Evolutionary conservation across 1,140 invertebrate species (phyloP).

Genomic region (Drosophila jambulina): DNA sequence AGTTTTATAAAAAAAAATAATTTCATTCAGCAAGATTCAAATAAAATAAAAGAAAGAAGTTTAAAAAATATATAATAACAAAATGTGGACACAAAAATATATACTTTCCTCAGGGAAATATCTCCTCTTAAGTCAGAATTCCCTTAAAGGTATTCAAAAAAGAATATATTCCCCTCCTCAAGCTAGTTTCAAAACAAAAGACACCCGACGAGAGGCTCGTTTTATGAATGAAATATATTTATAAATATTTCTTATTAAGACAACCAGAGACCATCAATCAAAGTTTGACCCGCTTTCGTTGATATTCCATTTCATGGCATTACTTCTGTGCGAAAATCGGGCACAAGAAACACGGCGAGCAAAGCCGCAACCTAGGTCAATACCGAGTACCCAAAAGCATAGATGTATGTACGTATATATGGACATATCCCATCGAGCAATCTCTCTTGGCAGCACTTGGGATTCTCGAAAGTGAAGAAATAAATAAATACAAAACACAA

Average conservation of each 20-base stretch:
- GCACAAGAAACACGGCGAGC: background rate
- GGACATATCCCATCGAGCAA: constrained; percentile 12
- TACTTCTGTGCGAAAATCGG: constrained; percentile 6
- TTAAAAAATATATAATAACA: too few relatives aligned
- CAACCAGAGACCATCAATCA: constrained; percentile 3
- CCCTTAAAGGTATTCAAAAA: too few relatives aligned
- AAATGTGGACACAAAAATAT: too few relatives aligned
- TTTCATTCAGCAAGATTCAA: too few relatives aligned
- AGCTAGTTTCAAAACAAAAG: background rate
- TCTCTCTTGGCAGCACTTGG: constrained; percentile 30
- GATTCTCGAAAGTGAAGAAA: constrained; percentile 37
- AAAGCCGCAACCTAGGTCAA: constrained; percentile 50
- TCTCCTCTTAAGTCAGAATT: too few relatives aligned
- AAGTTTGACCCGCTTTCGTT: constrained; percentile 11
- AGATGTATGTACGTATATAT: background rate
- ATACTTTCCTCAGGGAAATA: too few relatives aligned
- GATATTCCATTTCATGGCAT: constrained; percentile 4
- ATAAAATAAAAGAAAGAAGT: too few relatives aligned
- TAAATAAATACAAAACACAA: background rate
- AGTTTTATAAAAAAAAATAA: too few relatives aligned
- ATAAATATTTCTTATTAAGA: background rate
- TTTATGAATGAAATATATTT: constrained; percentile 7
- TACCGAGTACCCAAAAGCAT: constrained; percentile 5
- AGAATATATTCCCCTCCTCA: background rate
- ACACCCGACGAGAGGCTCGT: background rate